These are phyloP conservation scores for Neoitamus cyanurus DNA, from an alignment of 2,888 invertebrate genomes.

Conservation along the genomic window DNA sequence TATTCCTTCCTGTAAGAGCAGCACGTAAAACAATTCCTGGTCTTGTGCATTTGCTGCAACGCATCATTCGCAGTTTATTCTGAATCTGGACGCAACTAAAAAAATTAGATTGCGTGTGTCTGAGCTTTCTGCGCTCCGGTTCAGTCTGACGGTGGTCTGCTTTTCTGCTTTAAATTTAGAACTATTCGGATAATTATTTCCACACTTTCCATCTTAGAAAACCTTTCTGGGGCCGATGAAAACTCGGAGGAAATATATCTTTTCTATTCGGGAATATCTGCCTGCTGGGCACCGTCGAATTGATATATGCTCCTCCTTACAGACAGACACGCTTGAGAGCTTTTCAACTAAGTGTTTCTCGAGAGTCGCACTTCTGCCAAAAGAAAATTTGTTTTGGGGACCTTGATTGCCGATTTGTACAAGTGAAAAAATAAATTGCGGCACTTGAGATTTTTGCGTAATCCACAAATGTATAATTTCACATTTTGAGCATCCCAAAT, in stretches of 20 bases:
- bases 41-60: background rate
- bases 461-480: background rate
- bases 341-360: background rate
- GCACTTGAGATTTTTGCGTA: background rate
- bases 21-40: background rate
- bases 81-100: background rate
- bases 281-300: background rate
- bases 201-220: slow-evolving; percentile 32
- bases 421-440: background rate
- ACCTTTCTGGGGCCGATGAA: slow-evolving; percentile 3
- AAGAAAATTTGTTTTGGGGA: background rate
- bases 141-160: slow-evolving; percentile 9
- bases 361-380: background rate
- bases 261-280: background rate
- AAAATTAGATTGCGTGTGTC: background rate
- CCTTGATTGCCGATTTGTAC: background rate
- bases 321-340: background rate
- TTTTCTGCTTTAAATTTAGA: slow-evolving; percentile 26
- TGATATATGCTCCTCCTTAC: background rate
- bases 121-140: background rate
- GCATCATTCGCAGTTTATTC: background rate
- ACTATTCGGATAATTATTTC: slow-evolving; percentile 31
- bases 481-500: background rate
- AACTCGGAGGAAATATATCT: background rate
- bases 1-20: background rate